A percentile compares a stretch with the other conserved stretches of the same genome.
These are phyloP conservation scores for Chelon labrosus DNA, from an alignment of 2,797 vertebrate genomes.

Conservation along the genomic window DNA sequence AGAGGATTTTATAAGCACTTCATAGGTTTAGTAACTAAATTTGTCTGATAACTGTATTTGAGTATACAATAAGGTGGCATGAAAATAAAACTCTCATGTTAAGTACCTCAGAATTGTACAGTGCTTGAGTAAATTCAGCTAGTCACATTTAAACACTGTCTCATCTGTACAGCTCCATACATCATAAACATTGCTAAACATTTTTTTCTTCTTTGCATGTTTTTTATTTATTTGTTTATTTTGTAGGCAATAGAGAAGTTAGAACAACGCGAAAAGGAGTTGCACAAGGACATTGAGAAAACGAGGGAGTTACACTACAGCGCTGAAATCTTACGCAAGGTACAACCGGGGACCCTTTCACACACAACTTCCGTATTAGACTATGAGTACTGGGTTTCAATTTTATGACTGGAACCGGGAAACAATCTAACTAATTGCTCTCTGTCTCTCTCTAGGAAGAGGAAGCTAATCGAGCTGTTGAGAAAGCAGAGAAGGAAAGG, in stretches of 20 bases:
- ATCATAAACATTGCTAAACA: neutral
- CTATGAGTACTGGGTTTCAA: neutral
- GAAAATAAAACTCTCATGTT: too few relatives aligned
- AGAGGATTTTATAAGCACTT: neutral
- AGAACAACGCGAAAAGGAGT: conserved; percentile 60
- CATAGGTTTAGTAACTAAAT: neutral
- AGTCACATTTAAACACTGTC: too few relatives aligned
- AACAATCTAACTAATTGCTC: neutral
- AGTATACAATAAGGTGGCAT: too few relatives aligned
- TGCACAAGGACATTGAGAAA: conserved; percentile 71
- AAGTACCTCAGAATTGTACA: too few relatives aligned
- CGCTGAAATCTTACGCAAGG: conserved; percentile 85
- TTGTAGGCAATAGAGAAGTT: conserved; percentile 80
- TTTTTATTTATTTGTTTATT: neutral
- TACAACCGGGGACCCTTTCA: conserved; percentile 46
- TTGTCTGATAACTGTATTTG: neutral
- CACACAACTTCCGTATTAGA: neutral
- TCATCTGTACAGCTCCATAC: neutral
- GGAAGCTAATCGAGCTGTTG: conserved; percentile 55
- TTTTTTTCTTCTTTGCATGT: neutral
- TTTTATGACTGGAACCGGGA: neutral
- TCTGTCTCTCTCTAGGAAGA: conserved; percentile 72
- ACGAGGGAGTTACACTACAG: conserved; percentile 55
- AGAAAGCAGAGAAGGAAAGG: conserved; percentile 62
- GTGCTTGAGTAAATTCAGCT: too few relatives aligned